These are phyloP conservation scores for Hemibagrus wyckioides DNA, from an alignment of 2,113 vertebrate species.

Conservation along the genomic window DNA sequence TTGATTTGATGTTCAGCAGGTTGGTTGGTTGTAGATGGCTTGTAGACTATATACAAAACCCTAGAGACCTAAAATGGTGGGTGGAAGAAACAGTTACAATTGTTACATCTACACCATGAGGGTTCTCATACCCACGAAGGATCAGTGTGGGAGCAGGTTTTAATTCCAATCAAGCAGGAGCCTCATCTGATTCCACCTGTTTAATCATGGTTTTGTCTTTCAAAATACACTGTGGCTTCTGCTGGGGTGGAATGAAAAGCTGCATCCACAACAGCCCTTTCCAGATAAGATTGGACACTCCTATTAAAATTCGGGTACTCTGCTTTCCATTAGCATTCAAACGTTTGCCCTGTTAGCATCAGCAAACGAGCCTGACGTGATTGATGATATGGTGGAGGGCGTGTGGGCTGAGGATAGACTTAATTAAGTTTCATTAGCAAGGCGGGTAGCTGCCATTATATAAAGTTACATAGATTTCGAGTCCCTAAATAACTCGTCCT, in stretches of 20 bases:
- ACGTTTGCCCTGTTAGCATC: not conserved
- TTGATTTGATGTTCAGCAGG: not conserved
- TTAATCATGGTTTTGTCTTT: too few species aligned
- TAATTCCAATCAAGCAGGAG: too few species aligned
- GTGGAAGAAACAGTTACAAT: not conserved
- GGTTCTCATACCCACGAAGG: too few species aligned
- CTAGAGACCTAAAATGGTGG: not conserved
- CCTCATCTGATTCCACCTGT: too few species aligned
- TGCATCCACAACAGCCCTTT: too few species aligned
- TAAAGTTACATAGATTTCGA: slow-evolving; percentile 48
- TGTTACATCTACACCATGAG: not conserved
- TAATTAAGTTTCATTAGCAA: slow-evolving; percentile 41
- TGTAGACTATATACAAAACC: not conserved
- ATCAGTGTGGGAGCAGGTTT: too few species aligned
- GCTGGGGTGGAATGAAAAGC: too few species aligned
- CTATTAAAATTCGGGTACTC: not conserved
- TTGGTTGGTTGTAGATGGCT: not conserved
- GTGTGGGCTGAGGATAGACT: slow-evolving; percentile 8
- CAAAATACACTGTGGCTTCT: too few species aligned
- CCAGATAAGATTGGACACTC: not conserved
- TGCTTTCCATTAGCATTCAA: not conserved
- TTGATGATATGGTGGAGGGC: slow-evolving; percentile 20
- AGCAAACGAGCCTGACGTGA: slow-evolving; percentile 27
- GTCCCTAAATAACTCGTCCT: slow-evolving; percentile 33
- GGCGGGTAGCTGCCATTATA: slow-evolving; percentile 10